These are phyloP conservation scores for Melanerpes aurifrons DNA, from an alignment of 2,113 vertebrate species.

Conservation along the genomic window DNA sequence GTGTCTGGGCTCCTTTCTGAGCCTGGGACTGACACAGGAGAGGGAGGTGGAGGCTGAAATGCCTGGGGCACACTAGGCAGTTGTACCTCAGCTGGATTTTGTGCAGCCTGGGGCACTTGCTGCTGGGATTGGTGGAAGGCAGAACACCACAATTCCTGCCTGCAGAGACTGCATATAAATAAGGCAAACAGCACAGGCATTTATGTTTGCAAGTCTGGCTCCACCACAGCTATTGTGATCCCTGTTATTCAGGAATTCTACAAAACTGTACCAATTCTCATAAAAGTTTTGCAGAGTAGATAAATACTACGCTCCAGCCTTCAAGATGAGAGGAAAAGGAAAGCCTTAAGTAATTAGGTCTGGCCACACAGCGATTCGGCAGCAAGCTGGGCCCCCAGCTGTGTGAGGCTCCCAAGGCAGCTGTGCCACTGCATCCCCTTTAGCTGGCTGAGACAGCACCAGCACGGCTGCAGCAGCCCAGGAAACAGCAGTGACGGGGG, in stretches of 20 bases:
- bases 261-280: conserved; percentile 25
- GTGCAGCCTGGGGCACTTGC: neutral
- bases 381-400: neutral
- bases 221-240: conserved; percentile 36
- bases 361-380: conserved; percentile 43
- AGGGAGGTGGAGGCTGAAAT: neutral
- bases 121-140: neutral
- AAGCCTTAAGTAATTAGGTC: conserved; percentile 54
- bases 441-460: neutral
- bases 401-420: neutral
- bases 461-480: rapidly evolving
- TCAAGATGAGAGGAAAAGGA: neutral
- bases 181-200: neutral
- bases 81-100: neutral
- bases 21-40: neutral
- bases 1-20: rapidly evolving
- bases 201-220: neutral
- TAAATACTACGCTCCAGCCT: conserved; percentile 7
- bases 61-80: neutral
- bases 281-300: conserved; percentile 55
- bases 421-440: neutral
- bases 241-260: conserved; percentile 41
- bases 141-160: neutral
- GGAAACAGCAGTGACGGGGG: rapidly evolving
- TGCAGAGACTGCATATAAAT: neutral